Evolutionary conservation across 2,888 invertebrate species (phyloP).

Genomic region (Drosophila gaucha): DNA sequence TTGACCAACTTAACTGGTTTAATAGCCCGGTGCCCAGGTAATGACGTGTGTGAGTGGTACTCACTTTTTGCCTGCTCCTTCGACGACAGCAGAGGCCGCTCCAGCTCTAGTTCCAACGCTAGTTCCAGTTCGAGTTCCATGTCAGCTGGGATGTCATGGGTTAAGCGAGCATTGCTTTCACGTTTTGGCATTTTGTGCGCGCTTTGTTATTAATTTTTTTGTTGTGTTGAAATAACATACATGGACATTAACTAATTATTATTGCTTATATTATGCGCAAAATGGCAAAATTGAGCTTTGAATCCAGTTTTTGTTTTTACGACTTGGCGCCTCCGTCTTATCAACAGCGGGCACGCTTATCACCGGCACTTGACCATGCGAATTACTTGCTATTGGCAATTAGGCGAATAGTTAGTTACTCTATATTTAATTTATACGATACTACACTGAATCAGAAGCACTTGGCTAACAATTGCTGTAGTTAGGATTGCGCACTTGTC

Average conservation of each 20-base stretch:
- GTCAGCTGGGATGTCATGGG: slow-evolving; percentile 33
- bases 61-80: slow-evolving; percentile 68
- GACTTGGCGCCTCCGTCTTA: slow-evolving; percentile 65
- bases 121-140: slow-evolving; percentile 29
- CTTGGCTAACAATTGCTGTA: slow-evolving; percentile 16
- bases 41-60: slow-evolving; percentile 47
- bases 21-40: slow-evolving; percentile 54
- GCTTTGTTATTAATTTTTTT: slow-evolving; percentile 16
- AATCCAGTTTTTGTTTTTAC: slow-evolving; percentile 40
- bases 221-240: slow-evolving; percentile 25
- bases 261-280: slow-evolving; percentile 21
- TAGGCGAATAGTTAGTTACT: slow-evolving; percentile 6
- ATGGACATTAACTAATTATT: slow-evolving; percentile 52
- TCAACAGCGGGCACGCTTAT: slow-evolving; percentile 54
- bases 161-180: slow-evolving; percentile 34
- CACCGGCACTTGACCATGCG: slow-evolving; percentile 63
- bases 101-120: slow-evolving; percentile 18
- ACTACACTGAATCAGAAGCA: slow-evolving; percentile 12
- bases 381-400: slow-evolving; percentile 9
- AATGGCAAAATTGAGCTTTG: slow-evolving; percentile 25
- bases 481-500: slow-evolving; percentile 42
- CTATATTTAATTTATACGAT: slow-evolving; percentile 2
- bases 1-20: slow-evolving; percentile 75
- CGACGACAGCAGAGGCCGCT: slow-evolving; percentile 55
- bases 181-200: slow-evolving; percentile 52